Evolutionary conservation across 2,888 invertebrate genomes (phyloP).

Genomic region (Eilema caniola): DNA sequence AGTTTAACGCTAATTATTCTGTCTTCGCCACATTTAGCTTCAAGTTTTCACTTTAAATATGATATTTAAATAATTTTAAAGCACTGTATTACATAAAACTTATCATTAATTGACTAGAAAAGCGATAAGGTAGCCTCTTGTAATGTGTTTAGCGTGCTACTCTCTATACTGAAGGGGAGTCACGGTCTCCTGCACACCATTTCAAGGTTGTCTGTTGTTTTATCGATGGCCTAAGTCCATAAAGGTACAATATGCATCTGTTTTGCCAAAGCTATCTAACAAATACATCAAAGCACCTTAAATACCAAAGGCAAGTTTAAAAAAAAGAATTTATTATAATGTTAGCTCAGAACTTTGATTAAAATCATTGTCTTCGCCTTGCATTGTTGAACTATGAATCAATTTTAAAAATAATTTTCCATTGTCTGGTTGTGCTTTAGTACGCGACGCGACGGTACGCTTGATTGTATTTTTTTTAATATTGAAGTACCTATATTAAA

Average conservation of each 20-base stretch:
- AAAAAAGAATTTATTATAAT: slow-evolving; percentile 28
- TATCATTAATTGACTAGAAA: background rate
- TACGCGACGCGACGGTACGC: slow-evolving; percentile 38
- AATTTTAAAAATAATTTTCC: slow-evolving; percentile 40
- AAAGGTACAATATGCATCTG: background rate
- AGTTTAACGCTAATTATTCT: too few relatives aligned
- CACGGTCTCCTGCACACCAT: slow-evolving; percentile 4
- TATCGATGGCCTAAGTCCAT: background rate
- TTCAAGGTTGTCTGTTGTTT: background rate
- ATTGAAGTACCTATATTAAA: slow-evolving; percentile 42
- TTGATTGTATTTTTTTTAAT: slow-evolving; percentile 42
- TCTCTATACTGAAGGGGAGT: background rate
- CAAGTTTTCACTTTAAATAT: too few relatives aligned
- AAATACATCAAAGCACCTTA: background rate
- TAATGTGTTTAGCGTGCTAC: background rate
- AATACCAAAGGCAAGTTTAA: background rate
- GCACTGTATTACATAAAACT: background rate
- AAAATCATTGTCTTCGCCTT: slow-evolving; percentile 43
- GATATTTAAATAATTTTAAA: background rate
- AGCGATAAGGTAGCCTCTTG: background rate
- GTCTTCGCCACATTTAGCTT: too few relatives aligned
- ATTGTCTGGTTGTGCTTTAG: slow-evolving; percentile 35
- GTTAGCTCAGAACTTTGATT: slow-evolving; percentile 37
- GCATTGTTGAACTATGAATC: slow-evolving; percentile 39
- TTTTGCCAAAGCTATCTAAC: background rate